Conservation (phyloP, 2,797 vertebrate species). For the Acanthurus lineatus region DNA sequence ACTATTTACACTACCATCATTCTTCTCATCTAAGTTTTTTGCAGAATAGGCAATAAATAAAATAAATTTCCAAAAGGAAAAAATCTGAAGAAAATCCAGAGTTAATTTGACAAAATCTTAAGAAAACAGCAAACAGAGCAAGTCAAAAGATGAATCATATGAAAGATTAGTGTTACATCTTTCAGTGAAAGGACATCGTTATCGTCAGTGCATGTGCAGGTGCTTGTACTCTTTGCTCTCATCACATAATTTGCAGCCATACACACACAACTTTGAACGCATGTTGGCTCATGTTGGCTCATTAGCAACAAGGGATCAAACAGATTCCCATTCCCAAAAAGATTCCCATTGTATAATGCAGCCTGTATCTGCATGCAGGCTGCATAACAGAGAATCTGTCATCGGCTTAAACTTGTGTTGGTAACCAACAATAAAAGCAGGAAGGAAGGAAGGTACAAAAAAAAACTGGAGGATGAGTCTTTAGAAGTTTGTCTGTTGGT, state of each 20-base stretch:
- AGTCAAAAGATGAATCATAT: background rate
- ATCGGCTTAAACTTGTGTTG: conserved; percentile 3
- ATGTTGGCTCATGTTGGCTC: conserved; percentile 49
- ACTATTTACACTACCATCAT: too few species aligned
- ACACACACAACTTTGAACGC: conserved; percentile 24
- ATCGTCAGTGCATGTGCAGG: background rate
- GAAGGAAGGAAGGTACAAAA: conserved; percentile 6
- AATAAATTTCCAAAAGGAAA: background rate
- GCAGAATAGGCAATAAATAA: background rate
- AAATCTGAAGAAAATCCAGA: background rate
- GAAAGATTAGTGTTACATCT: conserved; percentile 8
- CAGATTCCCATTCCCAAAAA: conserved; percentile 54
- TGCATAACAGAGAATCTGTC: conserved; percentile 25
- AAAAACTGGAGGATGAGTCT: conserved; percentile 26
- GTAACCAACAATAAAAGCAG: conserved; percentile 7
- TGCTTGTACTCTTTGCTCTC: conserved; percentile 32
- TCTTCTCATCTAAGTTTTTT: too few species aligned
- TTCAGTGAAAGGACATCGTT: background rate
- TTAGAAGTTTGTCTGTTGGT: conserved; percentile 40
- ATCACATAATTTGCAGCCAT: conserved; percentile 34
- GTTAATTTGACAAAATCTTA: background rate
- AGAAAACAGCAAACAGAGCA: background rate
- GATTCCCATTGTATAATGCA: conserved; percentile 55
- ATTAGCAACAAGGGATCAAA: conserved; percentile 69
- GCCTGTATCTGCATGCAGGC: conserved; percentile 43